Percentiles rank a stretch among this genome's conserved stretches.
phyloP scores from a whole-genome alignment of 2,797 vertebrate species.

The Thamnophis elegans region DNA sequence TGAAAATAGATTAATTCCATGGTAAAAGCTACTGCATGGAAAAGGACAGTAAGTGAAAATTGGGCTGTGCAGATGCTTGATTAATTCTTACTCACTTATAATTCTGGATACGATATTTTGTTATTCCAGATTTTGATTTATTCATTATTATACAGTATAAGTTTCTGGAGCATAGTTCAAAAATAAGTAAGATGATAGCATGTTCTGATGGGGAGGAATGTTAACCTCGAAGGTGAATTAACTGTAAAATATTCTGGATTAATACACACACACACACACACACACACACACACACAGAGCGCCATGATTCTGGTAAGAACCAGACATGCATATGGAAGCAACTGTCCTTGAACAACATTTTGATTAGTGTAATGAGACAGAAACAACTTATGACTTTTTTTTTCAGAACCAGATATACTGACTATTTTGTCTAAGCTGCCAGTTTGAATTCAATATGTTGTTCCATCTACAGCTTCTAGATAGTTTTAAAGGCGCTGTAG shows the following conservation, averaged over 20 bases:
- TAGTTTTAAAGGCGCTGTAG: background rate
- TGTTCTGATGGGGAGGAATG: background rate
- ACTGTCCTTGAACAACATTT: background rate
- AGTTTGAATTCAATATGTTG: background rate
- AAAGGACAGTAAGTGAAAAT: background rate
- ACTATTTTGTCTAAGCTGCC: background rate
- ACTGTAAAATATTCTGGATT: background rate
- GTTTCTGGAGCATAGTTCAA: background rate
- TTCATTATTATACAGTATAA: background rate
- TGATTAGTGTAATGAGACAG: background rate
- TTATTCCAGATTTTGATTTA: background rate
- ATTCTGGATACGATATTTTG: background rate
- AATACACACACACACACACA: too few relatives aligned
- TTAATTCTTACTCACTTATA: background rate
- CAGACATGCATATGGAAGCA: background rate
- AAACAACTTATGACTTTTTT: background rate
- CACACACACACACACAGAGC: too few relatives aligned
- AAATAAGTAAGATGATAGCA: background rate
- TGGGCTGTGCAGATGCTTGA: background rate
- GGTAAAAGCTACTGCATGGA: background rate
- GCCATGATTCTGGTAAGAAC: background rate
- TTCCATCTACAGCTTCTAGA: background rate
- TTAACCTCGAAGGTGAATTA: background rate
- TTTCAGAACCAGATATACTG: background rate
- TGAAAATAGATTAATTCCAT: background rate